These are phyloP conservation scores for Phallusia fumigata DNA, from an alignment of 23 tunicate genomes.

Conservation along the genomic window DNA sequence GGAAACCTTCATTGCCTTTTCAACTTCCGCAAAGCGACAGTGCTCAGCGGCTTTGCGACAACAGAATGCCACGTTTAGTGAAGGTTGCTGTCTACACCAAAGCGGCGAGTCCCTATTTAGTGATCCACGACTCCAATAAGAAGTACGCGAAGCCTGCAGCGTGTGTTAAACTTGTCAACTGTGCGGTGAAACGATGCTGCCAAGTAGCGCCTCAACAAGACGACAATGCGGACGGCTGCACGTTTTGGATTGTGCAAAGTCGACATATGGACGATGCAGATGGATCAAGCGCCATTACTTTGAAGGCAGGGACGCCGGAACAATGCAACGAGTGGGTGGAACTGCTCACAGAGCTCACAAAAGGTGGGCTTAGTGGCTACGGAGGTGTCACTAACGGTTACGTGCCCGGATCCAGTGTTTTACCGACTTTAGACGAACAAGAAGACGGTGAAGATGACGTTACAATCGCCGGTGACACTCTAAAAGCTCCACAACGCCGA, in stretches of 20 bases:
- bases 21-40: too few relatives aligned
- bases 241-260: conserved; percentile 41
- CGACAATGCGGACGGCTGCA: conserved; percentile 34
- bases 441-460: conserved; percentile 37
- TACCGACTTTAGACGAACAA: conserved; percentile 54
- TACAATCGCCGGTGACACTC: conserved; percentile 26
- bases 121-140: conserved; percentile 67
- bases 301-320: conserved; percentile 27
- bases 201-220: conserved; percentile 13
- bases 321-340: conserved; percentile 70
- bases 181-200: not conserved
- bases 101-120: conserved; percentile 65
- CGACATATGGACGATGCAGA: conserved; percentile 55
- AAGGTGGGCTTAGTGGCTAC: conserved; percentile 17
- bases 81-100: conserved; percentile 75
- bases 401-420: conserved; percentile 57
- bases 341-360: conserved; percentile 28
- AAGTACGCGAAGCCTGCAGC: conserved; percentile 71
- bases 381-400: conserved; percentile 13
- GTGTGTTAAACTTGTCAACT: conserved; percentile 56
- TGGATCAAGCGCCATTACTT: conserved; percentile 19
- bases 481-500: conserved; percentile 48
- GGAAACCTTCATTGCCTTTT: conserved; percentile 13
- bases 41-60: too few relatives aligned
- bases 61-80: conserved; percentile 34